Evolutionary conservation across 2,888 invertebrate genomes (phyloP).

Genomic region (Melolontha melolontha): DNA sequence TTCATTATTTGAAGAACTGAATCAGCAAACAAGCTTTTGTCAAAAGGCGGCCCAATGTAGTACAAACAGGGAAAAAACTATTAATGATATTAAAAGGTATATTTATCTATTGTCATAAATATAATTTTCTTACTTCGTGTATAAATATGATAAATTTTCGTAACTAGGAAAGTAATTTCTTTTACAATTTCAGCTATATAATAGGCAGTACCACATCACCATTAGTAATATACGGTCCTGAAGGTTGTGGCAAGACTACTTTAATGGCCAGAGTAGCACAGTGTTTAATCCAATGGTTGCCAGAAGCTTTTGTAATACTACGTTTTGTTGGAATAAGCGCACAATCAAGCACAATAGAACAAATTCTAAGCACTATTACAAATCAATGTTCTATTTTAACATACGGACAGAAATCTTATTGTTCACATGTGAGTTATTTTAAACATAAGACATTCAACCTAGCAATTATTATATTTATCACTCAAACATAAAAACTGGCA

Average conservation of each 20-base stretch:
- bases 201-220: constrained; percentile 73
- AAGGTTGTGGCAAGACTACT: constrained; percentile 88
- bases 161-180: background rate
- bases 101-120: constrained; percentile 44
- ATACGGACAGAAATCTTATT: constrained; percentile 74
- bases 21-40: constrained; percentile 79
- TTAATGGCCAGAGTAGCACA: constrained; percentile 80
- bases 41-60: constrained; percentile 78
- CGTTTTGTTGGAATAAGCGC: constrained; percentile 77
- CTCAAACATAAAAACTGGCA: too few relatives aligned
- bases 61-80: constrained; percentile 76
- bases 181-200: constrained; percentile 71
- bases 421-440: constrained; percentile 73
- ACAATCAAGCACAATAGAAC: constrained; percentile 76
- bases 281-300: constrained; percentile 73
- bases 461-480: too few relatives aligned
- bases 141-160: too few relatives aligned
- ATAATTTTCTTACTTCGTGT: constrained; percentile 1
- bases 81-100: constrained; percentile 77
- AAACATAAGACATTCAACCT: too few relatives aligned
- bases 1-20: constrained; percentile 75
- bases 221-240: constrained; percentile 79
- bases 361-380: constrained; percentile 80
- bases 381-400: constrained; percentile 81
- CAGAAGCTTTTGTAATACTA: constrained; percentile 69